phyloP scores from a whole-genome alignment of 2,113 vertebrate genomes.

The Ciconia boyciana region DNA sequence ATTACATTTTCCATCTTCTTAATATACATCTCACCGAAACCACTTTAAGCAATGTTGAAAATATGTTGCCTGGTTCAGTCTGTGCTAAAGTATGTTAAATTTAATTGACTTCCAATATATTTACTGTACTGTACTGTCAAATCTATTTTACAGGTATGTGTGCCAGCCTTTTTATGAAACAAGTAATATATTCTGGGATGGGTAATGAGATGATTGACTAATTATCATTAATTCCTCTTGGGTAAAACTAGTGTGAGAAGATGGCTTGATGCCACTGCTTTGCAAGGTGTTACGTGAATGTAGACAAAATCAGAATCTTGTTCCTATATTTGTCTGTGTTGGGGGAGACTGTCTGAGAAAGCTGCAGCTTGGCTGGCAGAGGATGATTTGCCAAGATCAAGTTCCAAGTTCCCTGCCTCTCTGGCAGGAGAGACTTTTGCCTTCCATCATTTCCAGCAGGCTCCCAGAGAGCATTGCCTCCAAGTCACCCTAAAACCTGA shows the following conservation, averaged over 20 bases:
- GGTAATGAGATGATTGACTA: constrained; percentile 20
- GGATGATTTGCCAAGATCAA: constrained; percentile 41
- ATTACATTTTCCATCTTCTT: not conserved
- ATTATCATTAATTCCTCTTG: constrained; percentile 28
- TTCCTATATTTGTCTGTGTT: constrained; percentile 42
- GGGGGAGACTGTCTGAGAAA: constrained; percentile 25
- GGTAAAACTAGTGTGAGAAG: constrained; percentile 21
- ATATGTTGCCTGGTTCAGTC: not conserved
- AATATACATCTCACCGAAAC: not conserved
- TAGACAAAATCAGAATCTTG: constrained; percentile 21
- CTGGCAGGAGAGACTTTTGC: not conserved
- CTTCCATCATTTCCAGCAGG: constrained; percentile 4
- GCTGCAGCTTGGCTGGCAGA: constrained; percentile 19
- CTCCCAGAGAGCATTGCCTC: not conserved
- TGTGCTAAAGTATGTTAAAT: constrained; percentile 3
- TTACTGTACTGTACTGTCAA: not conserved
- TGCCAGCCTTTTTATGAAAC: constrained; percentile 15
- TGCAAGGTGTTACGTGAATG: constrained; percentile 27
- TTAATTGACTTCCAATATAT: constrained; percentile 21
- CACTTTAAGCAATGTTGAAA: not conserved
- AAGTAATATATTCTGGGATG: not conserved
- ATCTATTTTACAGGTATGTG: constrained; percentile 9
- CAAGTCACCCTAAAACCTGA: not conserved
- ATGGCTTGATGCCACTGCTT: constrained; percentile 25
- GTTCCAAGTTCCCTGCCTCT: constrained; percentile 39